A percentile compares a stretch with the other conserved stretches of the same genome.
Evolutionary conservation across 1,140 invertebrate genomes (phyloP).

Genomic region (Dinothrombium tinctorium): DNA sequence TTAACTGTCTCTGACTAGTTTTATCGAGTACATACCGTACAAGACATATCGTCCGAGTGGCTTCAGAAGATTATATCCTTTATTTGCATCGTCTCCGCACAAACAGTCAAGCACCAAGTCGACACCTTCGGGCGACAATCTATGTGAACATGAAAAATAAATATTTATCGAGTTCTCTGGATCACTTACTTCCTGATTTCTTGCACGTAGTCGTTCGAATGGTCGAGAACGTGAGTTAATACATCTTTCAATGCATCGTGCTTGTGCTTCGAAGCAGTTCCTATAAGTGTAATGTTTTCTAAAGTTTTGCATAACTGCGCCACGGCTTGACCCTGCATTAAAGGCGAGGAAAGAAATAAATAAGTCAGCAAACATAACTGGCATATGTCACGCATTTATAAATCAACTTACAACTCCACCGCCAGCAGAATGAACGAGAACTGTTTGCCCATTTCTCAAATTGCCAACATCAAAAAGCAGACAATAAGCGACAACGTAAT

Average conservation of each 20-base stretch:
- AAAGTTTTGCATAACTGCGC: conserved; percentile 54
- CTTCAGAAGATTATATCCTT: conserved; percentile 52
- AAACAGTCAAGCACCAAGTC: conserved; percentile 64
- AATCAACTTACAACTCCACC: conserved; percentile 55
- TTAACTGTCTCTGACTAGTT: too few relatives aligned
- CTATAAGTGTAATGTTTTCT: conserved; percentile 54
- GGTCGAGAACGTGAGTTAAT: conserved; percentile 47
- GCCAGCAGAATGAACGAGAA: conserved; percentile 59
- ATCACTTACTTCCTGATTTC: conserved; percentile 68
- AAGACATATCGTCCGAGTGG: conserved; percentile 71
- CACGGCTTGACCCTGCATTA: conserved; percentile 49
- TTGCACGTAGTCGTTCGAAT: conserved; percentile 46
- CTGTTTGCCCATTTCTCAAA: conserved; percentile 45
- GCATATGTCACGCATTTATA: neutral
- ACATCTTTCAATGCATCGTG: conserved; percentile 52
- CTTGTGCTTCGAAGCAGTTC: conserved; percentile 57
- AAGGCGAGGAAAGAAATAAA: conserved; percentile 4
- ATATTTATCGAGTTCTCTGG: too few relatives aligned
- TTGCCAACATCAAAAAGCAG: conserved; percentile 58
- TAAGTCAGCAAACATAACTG: neutral
- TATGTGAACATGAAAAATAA: too few relatives aligned
- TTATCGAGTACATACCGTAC: too few relatives aligned
- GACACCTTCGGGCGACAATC: conserved; percentile 49
- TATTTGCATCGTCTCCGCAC: conserved; percentile 61
- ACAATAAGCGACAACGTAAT: conserved; percentile 61